Conservation (phyloP, 2,113 vertebrate species). For the Pitta sordida region DNA sequence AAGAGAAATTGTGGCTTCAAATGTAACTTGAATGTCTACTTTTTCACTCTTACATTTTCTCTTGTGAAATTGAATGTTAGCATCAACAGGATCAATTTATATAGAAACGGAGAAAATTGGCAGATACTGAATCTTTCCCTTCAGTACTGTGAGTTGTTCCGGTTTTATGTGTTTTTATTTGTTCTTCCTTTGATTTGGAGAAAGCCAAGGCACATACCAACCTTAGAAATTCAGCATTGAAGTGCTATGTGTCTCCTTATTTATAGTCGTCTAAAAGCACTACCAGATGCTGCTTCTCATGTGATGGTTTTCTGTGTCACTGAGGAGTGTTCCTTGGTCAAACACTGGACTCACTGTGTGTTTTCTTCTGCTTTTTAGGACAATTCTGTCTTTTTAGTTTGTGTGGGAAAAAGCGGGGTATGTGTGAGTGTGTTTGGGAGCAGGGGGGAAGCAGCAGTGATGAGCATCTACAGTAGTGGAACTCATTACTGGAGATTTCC, state of each 20-base stretch:
- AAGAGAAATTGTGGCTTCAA: neutral
- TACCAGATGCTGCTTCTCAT: constrained; percentile 50
- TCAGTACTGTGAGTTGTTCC: constrained; percentile 1
- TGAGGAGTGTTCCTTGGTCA: neutral
- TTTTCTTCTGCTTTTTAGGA: constrained; percentile 17
- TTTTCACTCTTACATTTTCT: neutral
- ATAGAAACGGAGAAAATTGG: constrained; percentile 2
- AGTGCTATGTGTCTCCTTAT: constrained; percentile 20
- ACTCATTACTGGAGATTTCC: neutral
- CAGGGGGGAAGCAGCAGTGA: neutral
- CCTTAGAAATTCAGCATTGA: constrained; percentile 7
- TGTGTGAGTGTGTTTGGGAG: neutral
- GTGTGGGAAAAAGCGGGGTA: constrained; percentile 42
- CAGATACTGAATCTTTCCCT: constrained; percentile 1
- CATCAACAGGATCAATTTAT: neutral
- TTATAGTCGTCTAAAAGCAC: constrained; percentile 13
- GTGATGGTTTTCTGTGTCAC: constrained; percentile 32
- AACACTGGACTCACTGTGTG: constrained; percentile 24
- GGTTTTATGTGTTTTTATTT: constrained; percentile 4
- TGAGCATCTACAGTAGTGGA: neutral
- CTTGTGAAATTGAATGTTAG: neutral
- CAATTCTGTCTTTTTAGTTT: constrained; percentile 33
- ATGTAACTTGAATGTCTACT: neutral
- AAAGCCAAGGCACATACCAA: constrained; percentile 28
- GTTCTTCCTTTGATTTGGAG: neutral